phyloP scores from a whole-genome alignment of 2,797 vertebrate species.

The Danio tinwini region DNA sequence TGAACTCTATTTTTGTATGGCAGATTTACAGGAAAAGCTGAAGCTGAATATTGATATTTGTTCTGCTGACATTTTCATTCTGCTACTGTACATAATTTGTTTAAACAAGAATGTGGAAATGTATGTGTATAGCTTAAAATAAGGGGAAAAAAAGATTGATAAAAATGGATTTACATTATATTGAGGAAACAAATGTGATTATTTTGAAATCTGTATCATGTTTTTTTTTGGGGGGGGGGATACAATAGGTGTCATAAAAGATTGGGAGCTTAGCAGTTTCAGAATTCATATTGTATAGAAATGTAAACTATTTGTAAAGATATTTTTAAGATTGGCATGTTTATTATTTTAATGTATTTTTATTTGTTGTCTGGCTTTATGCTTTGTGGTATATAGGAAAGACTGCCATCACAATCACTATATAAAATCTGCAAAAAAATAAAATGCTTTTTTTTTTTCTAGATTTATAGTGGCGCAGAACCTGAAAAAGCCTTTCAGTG shows the following conservation, averaged over 20 bases:
- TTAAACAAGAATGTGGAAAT: constrained; percentile 45
- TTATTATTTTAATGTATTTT: constrained; percentile 79
- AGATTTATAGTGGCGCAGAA: neutral
- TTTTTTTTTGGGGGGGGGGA: neutral
- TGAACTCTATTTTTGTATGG: constrained; percentile 77
- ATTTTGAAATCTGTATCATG: neutral
- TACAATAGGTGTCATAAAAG: constrained; percentile 12
- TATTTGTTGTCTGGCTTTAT: constrained; percentile 71
- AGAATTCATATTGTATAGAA: constrained; percentile 77
- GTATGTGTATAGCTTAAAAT: constrained; percentile 12
- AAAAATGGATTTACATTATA: neutral
- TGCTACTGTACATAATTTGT: constrained; percentile 42
- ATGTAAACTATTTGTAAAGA: constrained; percentile 84
- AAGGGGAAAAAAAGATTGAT: constrained; percentile 14
- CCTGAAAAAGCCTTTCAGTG: neutral
- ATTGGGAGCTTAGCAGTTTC: constrained; percentile 39
- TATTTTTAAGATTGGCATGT: constrained; percentile 83
- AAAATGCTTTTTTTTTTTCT: constrained; percentile 59
- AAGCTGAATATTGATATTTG: constrained; percentile 65
- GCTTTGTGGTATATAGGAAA: constrained; percentile 61
- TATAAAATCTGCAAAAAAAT: constrained; percentile 52
- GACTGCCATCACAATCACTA: constrained; percentile 64
- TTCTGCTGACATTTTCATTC: constrained; percentile 60
- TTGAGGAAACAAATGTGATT: neutral
- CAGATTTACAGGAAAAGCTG: constrained; percentile 63